Conservation (phyloP, 2,797 vertebrate species). For the Eulemur rubriventer region DNA sequence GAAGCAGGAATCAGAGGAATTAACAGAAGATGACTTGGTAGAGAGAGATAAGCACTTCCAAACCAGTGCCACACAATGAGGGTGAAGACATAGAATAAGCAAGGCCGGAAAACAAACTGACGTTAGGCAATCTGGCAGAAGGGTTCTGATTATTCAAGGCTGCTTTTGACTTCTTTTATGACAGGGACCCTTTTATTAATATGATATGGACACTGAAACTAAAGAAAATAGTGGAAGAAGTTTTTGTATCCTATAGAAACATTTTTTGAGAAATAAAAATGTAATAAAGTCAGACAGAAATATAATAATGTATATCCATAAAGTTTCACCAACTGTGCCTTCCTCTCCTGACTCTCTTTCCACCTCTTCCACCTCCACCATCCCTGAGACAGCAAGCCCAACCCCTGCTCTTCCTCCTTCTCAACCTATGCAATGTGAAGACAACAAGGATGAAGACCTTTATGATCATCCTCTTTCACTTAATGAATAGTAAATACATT, state of each 20-base stretch:
- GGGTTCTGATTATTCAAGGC: neutral
- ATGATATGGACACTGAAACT: neutral
- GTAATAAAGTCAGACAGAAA: neutral
- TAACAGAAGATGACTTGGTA: neutral
- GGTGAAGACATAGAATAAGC: neutral
- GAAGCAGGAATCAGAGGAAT: neutral
- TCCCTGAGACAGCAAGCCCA: neutral
- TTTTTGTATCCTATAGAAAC: neutral
- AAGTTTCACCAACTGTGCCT: neutral
- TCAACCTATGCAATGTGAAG: neutral
- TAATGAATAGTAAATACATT: neutral
- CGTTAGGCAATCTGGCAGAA: neutral
- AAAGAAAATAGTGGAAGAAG: neutral
- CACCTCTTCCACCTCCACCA: neutral
- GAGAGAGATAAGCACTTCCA: neutral
- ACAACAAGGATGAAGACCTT: neutral
- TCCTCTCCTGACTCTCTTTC: neutral
- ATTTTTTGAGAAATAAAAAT: neutral
- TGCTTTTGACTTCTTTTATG: neutral
- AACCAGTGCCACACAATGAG: neutral
- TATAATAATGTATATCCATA: neutral
- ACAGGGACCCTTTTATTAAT: neutral
- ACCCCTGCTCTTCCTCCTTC: neutral
- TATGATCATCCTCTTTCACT: neutral
- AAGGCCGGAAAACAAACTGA: neutral